Conservation (phyloP, 2,797 vertebrate species). For the Sorex maritimensis region DNA sequence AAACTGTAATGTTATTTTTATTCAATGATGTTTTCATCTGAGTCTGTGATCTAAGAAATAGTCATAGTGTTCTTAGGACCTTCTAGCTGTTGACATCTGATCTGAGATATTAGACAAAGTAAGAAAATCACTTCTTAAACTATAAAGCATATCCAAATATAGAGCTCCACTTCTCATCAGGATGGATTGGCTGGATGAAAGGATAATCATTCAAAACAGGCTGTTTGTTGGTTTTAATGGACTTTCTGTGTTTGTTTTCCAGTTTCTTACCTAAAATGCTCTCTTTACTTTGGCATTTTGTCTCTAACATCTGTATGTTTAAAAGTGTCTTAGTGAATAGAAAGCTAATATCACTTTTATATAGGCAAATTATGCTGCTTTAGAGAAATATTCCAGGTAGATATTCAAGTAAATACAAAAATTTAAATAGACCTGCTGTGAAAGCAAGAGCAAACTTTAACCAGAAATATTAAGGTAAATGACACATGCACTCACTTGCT, state of each 20-base stretch:
- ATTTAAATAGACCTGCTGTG: conserved; percentile 60
- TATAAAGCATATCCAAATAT: conserved; percentile 49
- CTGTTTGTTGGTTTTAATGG: conserved; percentile 72
- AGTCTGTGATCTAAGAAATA: background rate
- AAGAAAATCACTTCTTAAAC: conserved; percentile 49
- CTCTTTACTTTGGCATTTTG: conserved; percentile 26
- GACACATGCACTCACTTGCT: conserved; percentile 13
- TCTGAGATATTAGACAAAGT: conserved; percentile 2
- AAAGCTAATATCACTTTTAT: conserved; percentile 71
- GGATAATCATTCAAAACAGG: conserved; percentile 62
- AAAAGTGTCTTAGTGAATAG: conserved; percentile 22
- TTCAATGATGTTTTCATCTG: background rate
- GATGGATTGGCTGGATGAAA: conserved; percentile 38
- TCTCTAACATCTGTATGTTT: conserved; percentile 44
- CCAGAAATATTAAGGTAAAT: conserved; percentile 61
- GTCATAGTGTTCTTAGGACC: conserved; percentile 36
- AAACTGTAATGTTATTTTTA: conserved; percentile 57
- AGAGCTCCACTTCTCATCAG: background rate
- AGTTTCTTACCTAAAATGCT: conserved; percentile 65
- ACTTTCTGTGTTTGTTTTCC: conserved; percentile 56
- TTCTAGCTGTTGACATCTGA: conserved; percentile 33
- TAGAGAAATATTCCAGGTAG: conserved; percentile 75
- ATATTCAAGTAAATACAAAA: conserved; percentile 74
- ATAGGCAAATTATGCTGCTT: conserved; percentile 74
- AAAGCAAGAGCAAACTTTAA: conserved; percentile 70